Conservation (phyloP, 2,888 invertebrate genomes). For the Calephelis perditalis region DNA sequence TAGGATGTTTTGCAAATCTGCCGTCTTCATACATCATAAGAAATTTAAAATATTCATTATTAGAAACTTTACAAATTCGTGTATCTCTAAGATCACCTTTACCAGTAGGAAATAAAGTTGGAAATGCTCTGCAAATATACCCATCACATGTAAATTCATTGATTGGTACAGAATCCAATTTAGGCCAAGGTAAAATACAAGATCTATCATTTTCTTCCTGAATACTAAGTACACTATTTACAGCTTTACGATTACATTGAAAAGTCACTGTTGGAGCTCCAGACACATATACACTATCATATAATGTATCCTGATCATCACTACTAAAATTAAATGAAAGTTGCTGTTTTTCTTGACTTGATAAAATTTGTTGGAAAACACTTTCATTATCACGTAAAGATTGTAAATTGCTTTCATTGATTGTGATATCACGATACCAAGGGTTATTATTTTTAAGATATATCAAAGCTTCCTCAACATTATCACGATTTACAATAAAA, state of each 20-base stretch:
- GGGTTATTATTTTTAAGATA: neutral
- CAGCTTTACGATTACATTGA: neutral
- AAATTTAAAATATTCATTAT: constrained; percentile 2
- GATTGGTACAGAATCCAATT: neutral
- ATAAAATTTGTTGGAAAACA: constrained; percentile 5
- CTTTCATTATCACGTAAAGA: constrained; percentile 1
- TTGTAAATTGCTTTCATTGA: neutral
- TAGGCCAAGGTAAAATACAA: constrained; percentile 1
- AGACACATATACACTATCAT: constrained; percentile 7
- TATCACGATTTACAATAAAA: constrained; percentile 10
- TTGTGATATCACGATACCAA: neutral
- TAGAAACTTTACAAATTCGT: neutral
- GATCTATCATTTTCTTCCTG: constrained; percentile 4
- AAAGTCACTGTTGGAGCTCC: neutral
- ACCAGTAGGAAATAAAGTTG: constrained; percentile 5
- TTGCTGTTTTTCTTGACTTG: constrained; percentile 4
- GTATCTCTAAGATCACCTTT: constrained; percentile 3
- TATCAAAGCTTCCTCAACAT: neutral
- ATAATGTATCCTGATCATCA: constrained; percentile 2
- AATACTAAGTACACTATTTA: neutral
- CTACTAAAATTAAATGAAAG: constrained; percentile 6
- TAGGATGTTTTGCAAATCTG: neutral
- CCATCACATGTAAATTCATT: constrained; percentile 2
- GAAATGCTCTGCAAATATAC: constrained; percentile 6
- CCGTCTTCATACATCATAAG: neutral